Base-by-base conservation (phyloP, 2,113 vertebrate species). In the Misgurnus mizolepis region DNA sequence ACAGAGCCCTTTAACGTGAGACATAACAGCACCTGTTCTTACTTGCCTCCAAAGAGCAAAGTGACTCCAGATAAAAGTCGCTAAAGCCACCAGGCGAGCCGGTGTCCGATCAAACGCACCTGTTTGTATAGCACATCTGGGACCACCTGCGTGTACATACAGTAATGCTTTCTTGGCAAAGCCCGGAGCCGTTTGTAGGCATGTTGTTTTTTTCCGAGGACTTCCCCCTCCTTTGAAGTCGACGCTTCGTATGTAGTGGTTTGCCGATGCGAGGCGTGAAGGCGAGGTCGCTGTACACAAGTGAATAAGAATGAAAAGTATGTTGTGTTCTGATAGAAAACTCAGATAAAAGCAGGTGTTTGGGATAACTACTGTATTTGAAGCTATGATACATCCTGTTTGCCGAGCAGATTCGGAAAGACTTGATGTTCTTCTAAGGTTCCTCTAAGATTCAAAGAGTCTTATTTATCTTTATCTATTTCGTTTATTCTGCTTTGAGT, bases 21-120 rank as follows among this genome's bases (percentile, higher is more conserved):
- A 92, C 90, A 92, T 85, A 92, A 91, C 90, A 90, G 80, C 83
- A 90, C 91, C 88, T 93, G 92, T 91, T 87, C 73, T 87, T 90
- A 91, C 91, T 88, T 88, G 90, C 76, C 88, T 83, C 76, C 11
- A 65, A 76, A 88, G 66, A 88, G 70, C 66, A 27, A 83, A 88
- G 80, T 84, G 84, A 87, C 82, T 45, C 83, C 85, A 85, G 89
- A 92, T 93, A 87, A 92, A 92, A 90, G 91, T 92, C 91, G 92
- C 91, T 92, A 89, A 92, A 92, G 91, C 11, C 8, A 85, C 82
- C 82, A 85, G 87, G 87, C 88, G 84, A 67, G 81, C 85, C 84
- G 86, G 76, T 65, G 73, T 84, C 87, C 82, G 67, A 70, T 89
- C 83, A 55, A 80, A 89, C 85, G 72, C 77, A 80, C 85, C 85